Evolutionary conservation across 1,140 invertebrate species (phyloP).

Genomic region (Papilio dardanus): DNA sequence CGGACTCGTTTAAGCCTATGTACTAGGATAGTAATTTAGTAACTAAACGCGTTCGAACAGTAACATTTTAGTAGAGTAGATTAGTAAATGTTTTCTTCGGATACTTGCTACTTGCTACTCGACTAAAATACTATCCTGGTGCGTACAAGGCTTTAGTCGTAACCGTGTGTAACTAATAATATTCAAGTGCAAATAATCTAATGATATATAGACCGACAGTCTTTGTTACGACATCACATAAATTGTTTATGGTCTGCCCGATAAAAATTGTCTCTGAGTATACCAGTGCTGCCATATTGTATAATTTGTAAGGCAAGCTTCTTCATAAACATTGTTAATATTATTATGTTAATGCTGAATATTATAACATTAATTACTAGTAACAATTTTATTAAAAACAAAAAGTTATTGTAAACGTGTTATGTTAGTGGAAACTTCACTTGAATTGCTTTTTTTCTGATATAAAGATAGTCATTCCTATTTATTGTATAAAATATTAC

Average conservation of each 20-base stretch:
- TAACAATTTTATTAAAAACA: background rate
- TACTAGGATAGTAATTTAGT: too few species aligned
- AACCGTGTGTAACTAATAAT: conserved; percentile 2
- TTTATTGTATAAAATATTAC: too few species aligned
- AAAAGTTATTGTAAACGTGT: background rate
- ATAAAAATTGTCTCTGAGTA: conserved; percentile 13
- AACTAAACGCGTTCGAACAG: too few species aligned
- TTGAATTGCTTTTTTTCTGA: too few species aligned
- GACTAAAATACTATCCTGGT: too few species aligned
- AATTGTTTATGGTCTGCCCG: background rate
- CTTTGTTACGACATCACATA: conserved; percentile 14
- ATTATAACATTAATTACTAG: background rate
- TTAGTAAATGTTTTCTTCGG: too few species aligned
- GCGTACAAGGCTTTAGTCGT: too few species aligned
- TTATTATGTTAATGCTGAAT: background rate
- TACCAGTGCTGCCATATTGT: background rate
- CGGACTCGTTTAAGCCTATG: too few species aligned
- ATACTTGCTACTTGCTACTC: too few species aligned
- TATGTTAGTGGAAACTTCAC: too few species aligned
- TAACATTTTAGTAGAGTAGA: too few species aligned
- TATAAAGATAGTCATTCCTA: too few species aligned
- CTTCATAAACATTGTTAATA: background rate
- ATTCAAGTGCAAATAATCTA: conserved; percentile 20
- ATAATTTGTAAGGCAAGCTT: conserved; percentile 2
- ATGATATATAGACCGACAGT: background rate